Conservation (phyloP, 2,797 vertebrate genomes). For the Melanotaenia pygmaea region DNA sequence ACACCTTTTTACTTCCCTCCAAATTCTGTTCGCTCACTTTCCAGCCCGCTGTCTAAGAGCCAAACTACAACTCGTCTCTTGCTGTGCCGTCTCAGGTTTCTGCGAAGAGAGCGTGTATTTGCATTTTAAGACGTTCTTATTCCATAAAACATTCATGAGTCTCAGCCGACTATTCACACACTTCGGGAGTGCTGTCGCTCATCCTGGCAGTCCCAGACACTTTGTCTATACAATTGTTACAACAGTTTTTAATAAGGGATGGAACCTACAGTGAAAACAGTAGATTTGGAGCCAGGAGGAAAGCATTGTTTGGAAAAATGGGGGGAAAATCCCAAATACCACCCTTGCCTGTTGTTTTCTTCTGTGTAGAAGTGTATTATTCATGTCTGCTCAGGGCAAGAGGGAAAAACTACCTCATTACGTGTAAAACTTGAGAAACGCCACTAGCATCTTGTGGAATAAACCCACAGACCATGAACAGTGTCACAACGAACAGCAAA, state of each 20-base stretch:
- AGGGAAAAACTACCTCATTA: slow-evolving; percentile 27
- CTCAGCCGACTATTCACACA: slow-evolving; percentile 21
- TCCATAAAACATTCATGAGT: slow-evolving; percentile 51
- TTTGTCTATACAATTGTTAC: slow-evolving; percentile 4
- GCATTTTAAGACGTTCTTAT: slow-evolving; percentile 51
- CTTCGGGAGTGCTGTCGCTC: slow-evolving; percentile 29
- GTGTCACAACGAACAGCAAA: slow-evolving; percentile 9
- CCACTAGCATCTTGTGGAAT: slow-evolving; percentile 4
- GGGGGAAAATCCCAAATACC: neutral
- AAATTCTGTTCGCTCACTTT: neutral
- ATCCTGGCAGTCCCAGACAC: slow-evolving; percentile 21
- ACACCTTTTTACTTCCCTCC: neutral
- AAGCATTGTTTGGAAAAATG: fast-evolving
- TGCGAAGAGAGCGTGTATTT: slow-evolving; percentile 51
- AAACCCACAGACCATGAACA: slow-evolving; percentile 12
- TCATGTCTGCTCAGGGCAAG: slow-evolving; percentile 24
- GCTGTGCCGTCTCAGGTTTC: slow-evolving; percentile 9
- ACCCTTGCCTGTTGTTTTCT: neutral
- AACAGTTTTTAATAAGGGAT: slow-evolving; percentile 9
- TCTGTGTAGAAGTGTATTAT: slow-evolving; percentile 22
- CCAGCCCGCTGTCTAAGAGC: slow-evolving; percentile 3
- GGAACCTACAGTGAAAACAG: neutral
- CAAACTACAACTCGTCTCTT: slow-evolving; percentile 15
- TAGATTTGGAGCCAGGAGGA: neutral
- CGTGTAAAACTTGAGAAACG: slow-evolving; percentile 36